These are phyloP conservation scores for Musca vetustissima DNA, from an alignment of 1,140 invertebrate species.

Conservation along the genomic window DNA sequence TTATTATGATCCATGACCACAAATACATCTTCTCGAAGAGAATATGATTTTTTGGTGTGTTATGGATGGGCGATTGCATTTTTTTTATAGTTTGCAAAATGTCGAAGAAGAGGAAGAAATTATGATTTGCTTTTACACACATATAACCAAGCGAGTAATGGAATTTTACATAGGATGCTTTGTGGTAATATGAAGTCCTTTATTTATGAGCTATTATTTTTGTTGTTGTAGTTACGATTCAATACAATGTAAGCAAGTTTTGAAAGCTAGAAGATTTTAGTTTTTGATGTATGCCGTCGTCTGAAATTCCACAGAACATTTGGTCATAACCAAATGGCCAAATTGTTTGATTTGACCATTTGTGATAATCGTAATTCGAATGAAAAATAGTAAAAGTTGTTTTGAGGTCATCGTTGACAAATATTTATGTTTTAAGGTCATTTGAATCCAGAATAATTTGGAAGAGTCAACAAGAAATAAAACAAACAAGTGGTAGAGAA, in stretches of 20 bases:
- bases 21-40: no score
- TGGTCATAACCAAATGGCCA: not conserved
- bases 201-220: conserved; percentile 2
- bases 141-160: no score
- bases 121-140: no score
- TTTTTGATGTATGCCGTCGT: conserved; percentile 5
- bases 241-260: no score
- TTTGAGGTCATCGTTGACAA: not conserved
- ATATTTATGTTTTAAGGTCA: not conserved
- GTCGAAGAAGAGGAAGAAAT: no score
- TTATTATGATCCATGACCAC: not conserved
- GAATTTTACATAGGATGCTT: no score
- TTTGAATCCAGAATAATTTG: no score
- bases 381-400: conserved; percentile 9
- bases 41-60: no score
- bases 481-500: no score
- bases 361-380: not conserved
- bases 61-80: not conserved
- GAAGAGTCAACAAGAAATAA: no score
- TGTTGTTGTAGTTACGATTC: not conserved
- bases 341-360: not conserved
- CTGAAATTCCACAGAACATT: not conserved
- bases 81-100: not conserved
- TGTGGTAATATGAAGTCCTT: not conserved
- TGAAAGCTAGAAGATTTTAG: not conserved